These are phyloP conservation scores for Grapholita molesta DNA, from an alignment of 1,140 invertebrate species.

Conservation along the genomic window DNA sequence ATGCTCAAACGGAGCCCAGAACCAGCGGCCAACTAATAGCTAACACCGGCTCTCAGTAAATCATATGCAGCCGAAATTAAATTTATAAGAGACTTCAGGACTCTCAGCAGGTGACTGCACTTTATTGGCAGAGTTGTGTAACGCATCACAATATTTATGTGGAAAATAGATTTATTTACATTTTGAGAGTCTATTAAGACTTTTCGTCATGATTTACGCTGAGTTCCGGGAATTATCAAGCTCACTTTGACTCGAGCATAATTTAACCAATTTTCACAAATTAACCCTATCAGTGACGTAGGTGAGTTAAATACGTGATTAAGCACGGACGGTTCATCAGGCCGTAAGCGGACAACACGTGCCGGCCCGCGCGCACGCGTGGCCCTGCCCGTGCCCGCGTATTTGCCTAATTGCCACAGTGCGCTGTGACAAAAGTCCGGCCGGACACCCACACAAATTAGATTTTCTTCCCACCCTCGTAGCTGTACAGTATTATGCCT, in stretches of 20 bases:
- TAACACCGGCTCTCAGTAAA: too few relatives aligned
- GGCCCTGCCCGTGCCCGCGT: constrained; percentile 39
- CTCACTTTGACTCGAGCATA: neutral
- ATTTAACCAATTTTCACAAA: neutral
- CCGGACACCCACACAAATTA: constrained; percentile 58
- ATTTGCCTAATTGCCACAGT: constrained; percentile 71
- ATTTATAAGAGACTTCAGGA: too few relatives aligned
- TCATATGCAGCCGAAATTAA: too few relatives aligned
- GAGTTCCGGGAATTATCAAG: neutral
- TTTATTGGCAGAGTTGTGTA: too few relatives aligned
- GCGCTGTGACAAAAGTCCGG: constrained; percentile 66
- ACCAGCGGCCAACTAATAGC: too few relatives aligned
- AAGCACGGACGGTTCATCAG: constrained; percentile 45
- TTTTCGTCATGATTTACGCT: neutral
- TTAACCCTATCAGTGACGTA: constrained; percentile 20
- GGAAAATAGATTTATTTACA: too few relatives aligned
- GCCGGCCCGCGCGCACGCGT: constrained; percentile 30
- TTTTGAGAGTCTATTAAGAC: too few relatives aligned
- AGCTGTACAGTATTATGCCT: constrained; percentile 25
- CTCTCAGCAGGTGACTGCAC: too few relatives aligned
- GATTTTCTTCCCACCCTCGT: constrained; percentile 41
- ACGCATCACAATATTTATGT: too few relatives aligned
- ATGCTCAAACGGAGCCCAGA: too few relatives aligned
- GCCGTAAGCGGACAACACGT: constrained; percentile 50
- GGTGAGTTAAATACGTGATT: constrained; percentile 47